Evolutionary conservation across 2,888 invertebrate species (phyloP), one percentile per base, ranked within the genome.

Genomic region (Parapristionchus giblindavisi): DNA sequence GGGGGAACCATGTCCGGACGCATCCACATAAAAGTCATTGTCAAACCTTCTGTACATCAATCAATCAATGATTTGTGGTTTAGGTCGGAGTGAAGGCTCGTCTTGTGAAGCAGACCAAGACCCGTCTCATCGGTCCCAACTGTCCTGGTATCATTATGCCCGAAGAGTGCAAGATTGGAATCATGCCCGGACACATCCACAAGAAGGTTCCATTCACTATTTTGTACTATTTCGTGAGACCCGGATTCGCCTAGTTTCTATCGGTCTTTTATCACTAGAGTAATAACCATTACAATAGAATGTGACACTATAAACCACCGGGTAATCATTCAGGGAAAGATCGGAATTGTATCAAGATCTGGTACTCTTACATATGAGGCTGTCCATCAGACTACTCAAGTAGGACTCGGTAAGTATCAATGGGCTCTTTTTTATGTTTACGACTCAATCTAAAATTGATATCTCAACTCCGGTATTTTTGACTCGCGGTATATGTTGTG

Each of bases 351-450:
- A 2, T 97, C 96, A 14, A 91, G 97, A 77, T 97, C 97, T 29
- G 99, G 99, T 76, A 99, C 99, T 6, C 91, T 99, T 80, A 99
- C 99, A 1, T 99, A 99, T 87, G 99, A 99, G 91, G 99, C 99
- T 78, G 97, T 97, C 70, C 95, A 98, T 89, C 99, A 99, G 90
- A 99, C 99, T 40, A 96, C 97, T 24, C 91, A 92, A 89, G 93
- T 92, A 89, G 88, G 88, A 61, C 79, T 88, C 38, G 88, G 87
- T 5, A 83, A 84, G 60, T 29, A n/a, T 11, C 27, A 29, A 32
- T 34, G 54, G 32, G 34, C 14, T 14, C 3, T 27, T 24, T 43
- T 36, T 36, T 36, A n/a, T 21, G 14, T 14, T 11, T 24, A 21
- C 27, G 17, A 14, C 51, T n/a, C n/a, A n/a, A n/a, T n/a, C n/a